A percentile compares a stretch with the other conserved stretches of the same genome.
Conservation (phyloP, 2,113 vertebrate species). For the Tupaia chinensis region DNA sequence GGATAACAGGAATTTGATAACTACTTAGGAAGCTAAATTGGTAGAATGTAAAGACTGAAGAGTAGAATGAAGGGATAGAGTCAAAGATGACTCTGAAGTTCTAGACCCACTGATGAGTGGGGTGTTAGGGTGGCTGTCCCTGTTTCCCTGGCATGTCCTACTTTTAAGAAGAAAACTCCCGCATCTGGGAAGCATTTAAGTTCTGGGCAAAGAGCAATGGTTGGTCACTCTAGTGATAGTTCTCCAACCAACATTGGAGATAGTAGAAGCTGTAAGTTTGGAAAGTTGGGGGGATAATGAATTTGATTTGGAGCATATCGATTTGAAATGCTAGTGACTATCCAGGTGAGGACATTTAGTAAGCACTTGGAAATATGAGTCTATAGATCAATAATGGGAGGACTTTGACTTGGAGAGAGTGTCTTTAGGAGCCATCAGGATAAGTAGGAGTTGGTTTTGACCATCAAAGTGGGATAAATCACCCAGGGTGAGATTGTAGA, state of each 20-base stretch:
- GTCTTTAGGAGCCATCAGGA: not conserved
- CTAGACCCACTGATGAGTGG: not conserved
- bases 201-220: not conserved
- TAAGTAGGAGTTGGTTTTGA: not conserved
- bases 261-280: not conserved
- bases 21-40: not conserved
- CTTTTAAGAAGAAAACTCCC: not conserved
- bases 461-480: not conserved
- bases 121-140: not conserved
- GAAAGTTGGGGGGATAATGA: not conserved
- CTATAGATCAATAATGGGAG: not conserved
- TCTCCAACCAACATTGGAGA: not conserved
- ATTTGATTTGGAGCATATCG: not conserved
- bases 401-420: not conserved
- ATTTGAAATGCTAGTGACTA: not conserved
- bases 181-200: not conserved
- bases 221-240: not conserved
- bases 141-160: not conserved
- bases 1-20: not conserved
- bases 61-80: not conserved
- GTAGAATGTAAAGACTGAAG: not conserved
- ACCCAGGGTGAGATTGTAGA: not conserved
- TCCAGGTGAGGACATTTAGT: not conserved
- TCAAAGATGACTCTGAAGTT: not conserved
- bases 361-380: not conserved